Base-by-base conservation (phyloP, 2,113 vertebrate species). In the Protobothrops flavoviridis region DNA sequence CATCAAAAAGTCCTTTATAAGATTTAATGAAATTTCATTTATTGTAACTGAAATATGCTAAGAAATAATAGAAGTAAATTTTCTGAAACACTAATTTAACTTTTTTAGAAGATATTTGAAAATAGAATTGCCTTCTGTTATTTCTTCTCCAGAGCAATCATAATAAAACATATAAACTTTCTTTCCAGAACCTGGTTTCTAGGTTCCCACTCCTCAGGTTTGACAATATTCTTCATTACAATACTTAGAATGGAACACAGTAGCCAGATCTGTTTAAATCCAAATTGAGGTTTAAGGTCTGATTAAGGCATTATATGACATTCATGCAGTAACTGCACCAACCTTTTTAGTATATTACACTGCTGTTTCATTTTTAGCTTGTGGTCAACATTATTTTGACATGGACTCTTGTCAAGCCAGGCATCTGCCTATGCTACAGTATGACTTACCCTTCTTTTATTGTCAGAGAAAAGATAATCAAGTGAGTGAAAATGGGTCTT, bases 401-500 rank as follows among this genome's bases (percentile, higher is more conserved):
- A 90, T 48, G 4, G 26, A 52, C 8, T 50, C 43, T 29, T 69
- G 26, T 69, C 57, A 64, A 69, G 89, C 21, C 55, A 43, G 55
- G 4, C 23, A 56, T 89, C 89, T 86, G 50, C 61, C 55, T 48
- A 86, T 17, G 29, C 55, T 90, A 87, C 29, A 90, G 26, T 11
- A 90, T 59, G 5, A 59, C 52, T 81, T n/a, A 33, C 12, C 10
- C 24, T 90, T 55, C 74, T 50, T 45, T 81, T 9, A 53, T 86
- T 13, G 12, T 52, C 33, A 23, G 69, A n/a, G 3, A 23, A 9
- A 48, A 74, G 24, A 92, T 81, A 45, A 88, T 88, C 29, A 86
- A 69, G 55, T 29, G 56, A 90, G 11, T 93, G 88, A 48, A 93
- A 92, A 90, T 93, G n/a, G 56, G 23, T 81, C 64, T 86, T 94